Evolutionary conservation across 2,797 vertebrate genomes (phyloP), one percentile per base, ranked within the genome.

Genomic region (Spondyliosoma cantharus): DNA sequence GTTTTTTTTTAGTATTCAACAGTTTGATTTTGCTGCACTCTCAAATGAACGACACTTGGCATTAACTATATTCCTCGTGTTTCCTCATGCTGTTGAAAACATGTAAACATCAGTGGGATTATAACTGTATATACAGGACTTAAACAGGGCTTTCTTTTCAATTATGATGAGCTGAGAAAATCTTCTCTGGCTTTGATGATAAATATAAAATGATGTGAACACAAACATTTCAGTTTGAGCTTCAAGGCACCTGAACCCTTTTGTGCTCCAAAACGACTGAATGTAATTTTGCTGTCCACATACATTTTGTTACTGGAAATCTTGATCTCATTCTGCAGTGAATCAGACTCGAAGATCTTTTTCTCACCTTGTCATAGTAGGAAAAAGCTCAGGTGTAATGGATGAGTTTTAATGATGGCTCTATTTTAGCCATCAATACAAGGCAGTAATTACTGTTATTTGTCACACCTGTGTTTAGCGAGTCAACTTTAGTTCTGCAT

Each of bases 211-310:
- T 9, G 37, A 11, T 11, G 8, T 32, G 32, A 7, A 29, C 13
- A 50, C 6, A 53, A n/a, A 57, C n/a, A 29, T 24, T 17, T 6
- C 27, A 42, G 45, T 56, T 60, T 48, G 14, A 46, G 24, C 17
- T 25, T 20, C 8, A 19, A 43, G 5, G 2, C 15, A 27, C 27
- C 27, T 27, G 4, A 2, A 27, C 4, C 4, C 3, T 48, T 32
- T 56, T 37, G 12, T 37, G 25, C n/a, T 27, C 52, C 1, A 1
- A 64, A 25, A 32, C 20, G 22, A 46, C 49, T 20, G 42, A 25
- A 56, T 56, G n/a, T 29, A 6, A 42, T 71, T 57, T 70, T 46
- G 16, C n/a, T 62, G 27, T 17, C n/a, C 49, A 16, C 50, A 52
- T 50, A 77, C 49, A 57, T 57, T 12, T 8, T 52, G 19, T 9